Evolutionary conservation across 2,797 vertebrate genomes (phyloP).

Genomic region (Hoplostethus atlanticus): DNA sequence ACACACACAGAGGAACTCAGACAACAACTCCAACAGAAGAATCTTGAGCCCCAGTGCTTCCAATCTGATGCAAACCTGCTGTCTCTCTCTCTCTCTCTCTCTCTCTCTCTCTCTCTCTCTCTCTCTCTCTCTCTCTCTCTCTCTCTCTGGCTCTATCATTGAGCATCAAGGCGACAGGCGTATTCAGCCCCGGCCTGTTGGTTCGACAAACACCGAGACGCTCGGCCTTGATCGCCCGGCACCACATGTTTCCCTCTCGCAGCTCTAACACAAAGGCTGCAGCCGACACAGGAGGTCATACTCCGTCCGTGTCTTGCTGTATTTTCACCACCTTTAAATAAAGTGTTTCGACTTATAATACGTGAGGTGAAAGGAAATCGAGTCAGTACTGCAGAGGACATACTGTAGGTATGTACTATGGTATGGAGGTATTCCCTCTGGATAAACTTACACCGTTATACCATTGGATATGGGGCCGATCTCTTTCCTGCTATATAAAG

Average conservation of each 20-base stretch:
- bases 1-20: conserved; percentile 39
- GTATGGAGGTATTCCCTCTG: no score
- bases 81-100: conserved; percentile 12
- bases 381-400: background rate
- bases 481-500: no score
- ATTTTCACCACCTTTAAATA: conserved; percentile 21
- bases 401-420: background rate
- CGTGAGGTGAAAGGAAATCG: conserved; percentile 21
- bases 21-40: conserved; percentile 22
- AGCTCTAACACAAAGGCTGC: background rate
- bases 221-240: conserved; percentile 44
- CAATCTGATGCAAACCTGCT: conserved; percentile 49
- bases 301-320: background rate
- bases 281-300: conserved; percentile 8
- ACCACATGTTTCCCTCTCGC: conserved; percentile 21
- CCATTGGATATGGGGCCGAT: no score
- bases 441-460: no score
- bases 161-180: conserved; percentile 56
- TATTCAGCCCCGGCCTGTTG: conserved; percentile 56
- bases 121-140: background rate
- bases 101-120: background rate
- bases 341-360: conserved; percentile 27
- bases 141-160: background rate
- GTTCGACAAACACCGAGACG: conserved; percentile 34
- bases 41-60: conserved; percentile 47